Base-by-base conservation (phyloP, 2,888 invertebrate genomes). In the Eucera pruinosa region DNA sequence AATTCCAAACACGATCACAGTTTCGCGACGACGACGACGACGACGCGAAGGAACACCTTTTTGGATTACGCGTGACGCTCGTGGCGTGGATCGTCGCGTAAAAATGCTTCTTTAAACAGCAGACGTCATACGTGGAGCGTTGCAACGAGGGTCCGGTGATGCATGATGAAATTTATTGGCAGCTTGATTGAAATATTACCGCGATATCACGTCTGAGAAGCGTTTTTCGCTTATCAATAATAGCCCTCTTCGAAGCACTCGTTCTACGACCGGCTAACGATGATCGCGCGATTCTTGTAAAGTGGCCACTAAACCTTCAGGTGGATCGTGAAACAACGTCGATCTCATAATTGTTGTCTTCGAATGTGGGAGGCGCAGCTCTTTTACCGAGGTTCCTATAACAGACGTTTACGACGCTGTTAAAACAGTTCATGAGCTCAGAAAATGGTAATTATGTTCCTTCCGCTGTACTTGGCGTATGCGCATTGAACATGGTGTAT, bases 141-240 rank as follows among this genome's bases (percentile, higher is more conserved):
- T 33, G 18, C 47, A 9, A 7, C 36, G 61, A 61, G 30, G 55
- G 47, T 60, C 23, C 23, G n/a, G 20, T 30, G 36, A 15, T 15
- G 25, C 60, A 43, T 68, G 45, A 41, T 54, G 52, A 45, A 64
- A 52, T 78, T 67, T 78, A 71, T 78, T 43, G 52, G 55, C 47
- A 36, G 45, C 41, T 33, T 45, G 65, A 48, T 68, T 68, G 72
- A 72, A 79, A 62, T 64, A 72, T 60, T 60, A 23, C 67, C 50
- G 33, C n/a, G 43, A 72, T 60, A 47, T 9, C 57, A 11, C 45
- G 9, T 20, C n/a, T 39, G 9, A 15, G 11, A 0, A 6, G 6
- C 62, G 64, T n/a, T 25, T 41, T 18, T 25, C 50, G 27, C 15
- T 60, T 52, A 45, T 68, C 36, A 47, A 54, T 33, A 47, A n/a